Base-by-base conservation (phyloP, 1,140 invertebrate species). In the Globodera rostochiensis region DNA sequence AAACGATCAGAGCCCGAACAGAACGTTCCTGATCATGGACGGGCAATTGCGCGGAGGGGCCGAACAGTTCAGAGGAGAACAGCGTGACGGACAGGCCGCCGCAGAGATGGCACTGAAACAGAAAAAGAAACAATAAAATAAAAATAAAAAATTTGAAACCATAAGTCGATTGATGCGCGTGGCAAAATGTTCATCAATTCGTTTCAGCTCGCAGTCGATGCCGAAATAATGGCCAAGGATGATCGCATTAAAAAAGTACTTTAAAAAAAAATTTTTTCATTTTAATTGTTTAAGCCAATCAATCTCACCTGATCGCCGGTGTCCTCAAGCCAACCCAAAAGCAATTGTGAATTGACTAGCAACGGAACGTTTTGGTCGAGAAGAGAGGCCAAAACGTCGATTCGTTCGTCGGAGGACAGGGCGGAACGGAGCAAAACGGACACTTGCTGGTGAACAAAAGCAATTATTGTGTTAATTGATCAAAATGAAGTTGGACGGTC, bases 171-270 rank as follows among this genome's bases (percentile, higher is more conserved):
- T 81, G 15, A 81, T 25, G n/a, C 73, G 67, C 50, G 13, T 47
- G 57, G 80, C 80, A 45, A 74, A 71, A 25, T 78, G 46, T 25
- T 81, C 74, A 76, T 81, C 73, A 47, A 81, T 81, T 57, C 57
- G 67, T n/a, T 21, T 36, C 19, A 80, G 21, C 57, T 80, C 47
- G 57, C 57, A 25, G 7, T 73, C 60, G n/a, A 74, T 49, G 45
- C 85, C 83, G 21, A 74, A 88, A 77, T 25, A 83, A 83, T 84
- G 84, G 15, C 84, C 84, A 8, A 88, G 84, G 66, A 88, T 80
- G 15, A 88, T 84, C 9, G 85, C 80, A 50, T 87, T 77, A 76
- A 89, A 88, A 74, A 88, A 88, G 64, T 88, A 81, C 82, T 84
- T 45, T 60, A 77, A 53, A 25, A 25, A 66, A 80, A 11, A 8